These are phyloP conservation scores for Eristalinus aeneus DNA, from an alignment of 2,888 invertebrate genomes.

Conservation along the genomic window DNA sequence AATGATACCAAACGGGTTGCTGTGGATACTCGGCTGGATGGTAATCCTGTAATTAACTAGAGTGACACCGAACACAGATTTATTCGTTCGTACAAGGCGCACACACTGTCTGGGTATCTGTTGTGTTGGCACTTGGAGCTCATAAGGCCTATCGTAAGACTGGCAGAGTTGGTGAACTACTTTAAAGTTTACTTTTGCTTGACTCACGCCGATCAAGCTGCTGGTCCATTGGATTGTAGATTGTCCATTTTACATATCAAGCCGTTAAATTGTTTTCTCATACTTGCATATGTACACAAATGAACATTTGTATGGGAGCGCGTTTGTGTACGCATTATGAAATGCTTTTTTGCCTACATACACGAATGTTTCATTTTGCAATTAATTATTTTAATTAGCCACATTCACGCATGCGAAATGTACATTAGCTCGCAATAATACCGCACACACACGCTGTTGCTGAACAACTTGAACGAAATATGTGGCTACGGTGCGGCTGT, in stretches of 20 bases:
- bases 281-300: background rate
- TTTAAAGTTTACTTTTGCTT: slow-evolving; percentile 19
- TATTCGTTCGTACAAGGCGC: slow-evolving; percentile 55
- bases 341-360: background rate
- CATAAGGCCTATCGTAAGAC: slow-evolving; percentile 32
- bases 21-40: slow-evolving; percentile 23
- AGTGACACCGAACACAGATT: slow-evolving; percentile 64
- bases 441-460: slow-evolving; percentile 1
- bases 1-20: slow-evolving; percentile 47
- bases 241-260: background rate
- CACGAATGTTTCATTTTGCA: slow-evolving; percentile 43
- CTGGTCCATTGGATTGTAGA: background rate
- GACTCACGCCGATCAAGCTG: background rate
- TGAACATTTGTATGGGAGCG: background rate
- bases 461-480: background rate
- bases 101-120: background rate
- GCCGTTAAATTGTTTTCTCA: slow-evolving; percentile 4
- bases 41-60: slow-evolving; percentile 62
- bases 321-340: background rate
- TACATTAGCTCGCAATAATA: slow-evolving; percentile 49
- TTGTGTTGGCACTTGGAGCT: background rate
- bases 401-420: slow-evolving; percentile 63
- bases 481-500: slow-evolving; percentile 4
- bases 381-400: slow-evolving; percentile 66
- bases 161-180: slow-evolving; percentile 39